Percentiles rank a stretch among this genome's conserved stretches.
phyloP scores from a whole-genome alignment of 2,888 invertebrate species.

The Agrotis puta region DNA sequence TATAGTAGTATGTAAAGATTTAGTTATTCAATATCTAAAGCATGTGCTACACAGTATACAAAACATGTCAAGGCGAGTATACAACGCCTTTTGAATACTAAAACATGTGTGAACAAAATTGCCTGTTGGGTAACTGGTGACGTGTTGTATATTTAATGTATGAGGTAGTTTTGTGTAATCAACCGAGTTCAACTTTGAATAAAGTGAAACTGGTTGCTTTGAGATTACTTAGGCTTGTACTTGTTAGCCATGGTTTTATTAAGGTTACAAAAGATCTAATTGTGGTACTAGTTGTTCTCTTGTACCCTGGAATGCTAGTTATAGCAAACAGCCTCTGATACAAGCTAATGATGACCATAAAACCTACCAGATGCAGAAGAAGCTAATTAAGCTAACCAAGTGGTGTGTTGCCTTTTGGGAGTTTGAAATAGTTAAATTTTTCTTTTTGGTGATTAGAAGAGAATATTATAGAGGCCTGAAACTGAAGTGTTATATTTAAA shows the following conservation, averaged over 20 bases:
- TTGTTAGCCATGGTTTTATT: constrained; percentile 5
- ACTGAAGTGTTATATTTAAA: neutral
- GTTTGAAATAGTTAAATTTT: no score
- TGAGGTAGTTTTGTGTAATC: constrained; percentile 24
- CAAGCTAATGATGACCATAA: no score
- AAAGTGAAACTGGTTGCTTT: constrained; percentile 22
- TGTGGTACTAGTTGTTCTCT: no score
- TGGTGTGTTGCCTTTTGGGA: neutral
- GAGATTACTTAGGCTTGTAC: neutral
- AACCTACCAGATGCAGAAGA: no score
- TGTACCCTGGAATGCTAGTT: no score
- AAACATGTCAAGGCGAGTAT: constrained; percentile 84
- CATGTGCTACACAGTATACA: constrained; percentile 47
- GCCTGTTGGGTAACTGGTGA: constrained; percentile 68
- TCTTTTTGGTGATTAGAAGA: no score
- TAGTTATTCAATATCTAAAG: constrained; percentile 68
- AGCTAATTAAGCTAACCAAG: neutral
- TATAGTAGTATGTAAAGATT: constrained; percentile 31
- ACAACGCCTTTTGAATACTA: constrained; percentile 77
- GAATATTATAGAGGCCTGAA: neutral
- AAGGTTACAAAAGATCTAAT: neutral
- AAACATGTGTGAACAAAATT: constrained; percentile 76
- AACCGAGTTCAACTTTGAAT: constrained; percentile 25
- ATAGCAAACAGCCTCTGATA: no score
- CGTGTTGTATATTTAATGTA: constrained; percentile 32